phyloP scores from a whole-genome alignment of 2,113 vertebrate genomes.

The Lontra canadensis region DNA sequence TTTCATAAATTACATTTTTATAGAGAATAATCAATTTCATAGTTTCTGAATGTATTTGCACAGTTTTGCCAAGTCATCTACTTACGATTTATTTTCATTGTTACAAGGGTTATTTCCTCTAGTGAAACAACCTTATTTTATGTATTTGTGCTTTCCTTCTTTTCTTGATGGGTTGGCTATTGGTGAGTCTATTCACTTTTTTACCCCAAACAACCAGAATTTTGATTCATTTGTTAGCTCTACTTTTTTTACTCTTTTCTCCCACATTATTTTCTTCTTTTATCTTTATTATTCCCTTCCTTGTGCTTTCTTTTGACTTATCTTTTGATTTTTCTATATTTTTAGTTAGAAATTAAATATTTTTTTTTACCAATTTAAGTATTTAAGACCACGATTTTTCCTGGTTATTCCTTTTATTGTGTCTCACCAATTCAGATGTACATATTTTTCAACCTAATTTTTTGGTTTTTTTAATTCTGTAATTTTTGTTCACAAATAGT shows the following conservation, averaged over 20 bases:
- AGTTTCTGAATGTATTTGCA: neutral
- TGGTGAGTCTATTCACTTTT: neutral
- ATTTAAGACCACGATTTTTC: neutral
- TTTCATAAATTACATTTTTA: neutral
- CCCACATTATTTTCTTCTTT: constrained; percentile 3
- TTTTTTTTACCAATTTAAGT: constrained; percentile 18
- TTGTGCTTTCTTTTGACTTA: neutral
- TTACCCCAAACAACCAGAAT: neutral
- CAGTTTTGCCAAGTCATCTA: neutral
- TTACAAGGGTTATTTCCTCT: neutral
- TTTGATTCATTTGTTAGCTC: neutral
- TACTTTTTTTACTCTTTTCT: neutral
- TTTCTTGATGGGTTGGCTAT: neutral
- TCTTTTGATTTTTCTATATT: constrained; percentile 16
- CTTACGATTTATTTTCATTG: neutral
- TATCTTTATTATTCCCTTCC: constrained; percentile 1
- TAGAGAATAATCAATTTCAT: neutral
- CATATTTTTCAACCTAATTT: neutral
- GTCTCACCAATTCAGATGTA: neutral
- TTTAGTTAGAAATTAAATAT: constrained; percentile 4
- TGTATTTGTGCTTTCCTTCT: neutral
- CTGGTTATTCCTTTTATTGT: constrained; percentile 9
- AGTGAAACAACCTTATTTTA: neutral
- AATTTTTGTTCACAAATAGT: neutral
- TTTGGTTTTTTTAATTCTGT: neutral